Evolutionary conservation across 2,888 invertebrate genomes (phyloP).

Genomic region (Lampropteryx suffumata): DNA sequence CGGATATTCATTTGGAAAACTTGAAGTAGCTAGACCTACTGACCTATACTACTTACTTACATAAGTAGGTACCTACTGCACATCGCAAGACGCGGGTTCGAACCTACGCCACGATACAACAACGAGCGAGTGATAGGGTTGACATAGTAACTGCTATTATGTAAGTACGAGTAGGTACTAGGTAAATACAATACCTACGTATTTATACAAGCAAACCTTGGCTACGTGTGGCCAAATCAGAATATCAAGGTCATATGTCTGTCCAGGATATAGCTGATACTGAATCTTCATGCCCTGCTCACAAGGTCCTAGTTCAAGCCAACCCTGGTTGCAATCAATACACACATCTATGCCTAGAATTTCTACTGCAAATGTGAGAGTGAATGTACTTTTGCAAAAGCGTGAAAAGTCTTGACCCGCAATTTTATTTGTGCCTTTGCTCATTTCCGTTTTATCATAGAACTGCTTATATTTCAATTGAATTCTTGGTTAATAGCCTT

Average conservation of each 20-base stretch:
- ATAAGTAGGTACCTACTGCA: not conserved
- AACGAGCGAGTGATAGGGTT: no score
- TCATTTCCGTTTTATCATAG: no score
- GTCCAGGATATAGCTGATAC: constrained; percentile 62
- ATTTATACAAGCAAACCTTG: constrained; percentile 49
- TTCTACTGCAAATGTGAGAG: constrained; percentile 67
- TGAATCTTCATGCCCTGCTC: constrained; percentile 59
- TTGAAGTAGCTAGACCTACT: no score
- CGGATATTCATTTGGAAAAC: no score
- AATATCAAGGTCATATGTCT: constrained; percentile 59
- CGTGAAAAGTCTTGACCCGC: constrained; percentile 23
- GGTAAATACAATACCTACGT: no score
- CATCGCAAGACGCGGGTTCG: no score
- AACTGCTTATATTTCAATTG: no score
- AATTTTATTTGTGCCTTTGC: constrained; percentile 32
- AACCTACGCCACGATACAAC: no score
- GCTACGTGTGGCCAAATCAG: constrained; percentile 67
- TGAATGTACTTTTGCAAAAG: constrained; percentile 51
- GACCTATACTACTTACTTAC: not conserved
- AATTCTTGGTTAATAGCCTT: no score
- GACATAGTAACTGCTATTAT: no score
- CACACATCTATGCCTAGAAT: constrained; percentile 60
- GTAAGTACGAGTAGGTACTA: no score
- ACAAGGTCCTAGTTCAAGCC: constrained; percentile 56
- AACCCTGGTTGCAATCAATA: constrained; percentile 62